Base-by-base conservation (phyloP, 2,797 vertebrate genomes). In the Galagoides demidoff region DNA sequence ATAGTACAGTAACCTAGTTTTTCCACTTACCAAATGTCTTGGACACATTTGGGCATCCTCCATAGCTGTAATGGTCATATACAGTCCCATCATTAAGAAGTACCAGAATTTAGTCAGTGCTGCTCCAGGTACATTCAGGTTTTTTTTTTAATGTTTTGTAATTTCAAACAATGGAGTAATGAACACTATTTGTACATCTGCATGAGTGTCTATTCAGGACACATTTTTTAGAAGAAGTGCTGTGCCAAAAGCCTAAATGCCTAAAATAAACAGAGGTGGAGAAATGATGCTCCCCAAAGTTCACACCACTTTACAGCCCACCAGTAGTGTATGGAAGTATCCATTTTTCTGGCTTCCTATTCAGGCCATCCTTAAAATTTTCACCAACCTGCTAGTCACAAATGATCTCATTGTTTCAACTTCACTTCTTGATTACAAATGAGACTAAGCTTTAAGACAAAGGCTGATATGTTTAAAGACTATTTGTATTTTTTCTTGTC, bases 401-500 rank as follows among this genome's bases (percentile, higher is more conserved):
- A 81, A 73, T 89, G 20, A 95, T 76, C 52, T 78, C 71, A 88
- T 45, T 57, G 64, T 63, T 83, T 88, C 74, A 92, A 76, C 12
- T 94, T 94, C 43, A 89, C 57, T 79, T 96, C 23, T 84, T 93
- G 17, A 90, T 70, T 77, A 70, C 5, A 76, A 66, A 29, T 61
- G 61, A 92, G 34, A 74, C 29, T 77, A 71, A 85, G 43, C 59
- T 95, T 95, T 25, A 25, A 83, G 49, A 57, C 92, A 52, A 93
- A 43, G 14, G 49, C 49, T 49, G 52, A 27, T 27, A 59, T 37
- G 12, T 49, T 68, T 85, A 95, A 74, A 45, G 17, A 4, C 2
- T 77, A 81, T 57, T 88, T 85, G 39, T 52, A 85, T 43, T 95
- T 92, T 92, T 95, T 94, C 78, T 83, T 78, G 52, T 37, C 68